Conservation (phyloP, 1,140 invertebrate genomes). For the Anthonomus grandis region DNA sequence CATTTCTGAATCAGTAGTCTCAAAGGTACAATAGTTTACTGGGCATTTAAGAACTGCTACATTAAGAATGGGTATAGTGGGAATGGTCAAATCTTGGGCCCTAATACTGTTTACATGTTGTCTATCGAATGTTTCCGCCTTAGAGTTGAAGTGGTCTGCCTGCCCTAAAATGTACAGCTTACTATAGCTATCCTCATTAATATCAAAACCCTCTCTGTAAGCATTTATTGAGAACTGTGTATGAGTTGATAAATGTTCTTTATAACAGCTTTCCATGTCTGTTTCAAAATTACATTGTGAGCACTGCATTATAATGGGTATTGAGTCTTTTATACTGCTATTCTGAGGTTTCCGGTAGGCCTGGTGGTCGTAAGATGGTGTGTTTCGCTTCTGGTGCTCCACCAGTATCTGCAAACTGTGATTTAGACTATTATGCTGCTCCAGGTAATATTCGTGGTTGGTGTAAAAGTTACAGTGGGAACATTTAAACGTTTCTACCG, state of each 20-base stretch:
- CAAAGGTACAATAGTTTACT: conserved; percentile 7
- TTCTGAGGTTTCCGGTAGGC: neutral
- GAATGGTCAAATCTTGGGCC: neutral
- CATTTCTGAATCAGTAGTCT: neutral
- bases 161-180: conserved; percentile 3
- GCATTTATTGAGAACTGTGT: neutral
- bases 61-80: neutral
- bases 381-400: conserved; percentile 16
- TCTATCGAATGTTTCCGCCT: conserved; percentile 10
- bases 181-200: neutral
- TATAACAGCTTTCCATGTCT: conserved; percentile 12
- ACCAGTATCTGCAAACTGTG: conserved; percentile 18
- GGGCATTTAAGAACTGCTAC: conserved; percentile 7
- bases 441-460: conserved; percentile 24
- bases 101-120: conserved; percentile 8
- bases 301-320: neutral
- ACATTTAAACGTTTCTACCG: conserved; percentile 21
- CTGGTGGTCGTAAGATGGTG: conserved; percentile 1
- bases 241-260: conserved; percentile 13
- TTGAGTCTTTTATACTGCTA: conserved; percentile 8
- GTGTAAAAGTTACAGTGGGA: conserved; percentile 26
- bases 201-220: conserved; percentile 4
- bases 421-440: conserved; percentile 22
- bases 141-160: neutral
- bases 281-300: conserved; percentile 18